Evolutionary conservation across 2,113 vertebrate species (phyloP).

Genomic region (Hiodon tergisus): DNA sequence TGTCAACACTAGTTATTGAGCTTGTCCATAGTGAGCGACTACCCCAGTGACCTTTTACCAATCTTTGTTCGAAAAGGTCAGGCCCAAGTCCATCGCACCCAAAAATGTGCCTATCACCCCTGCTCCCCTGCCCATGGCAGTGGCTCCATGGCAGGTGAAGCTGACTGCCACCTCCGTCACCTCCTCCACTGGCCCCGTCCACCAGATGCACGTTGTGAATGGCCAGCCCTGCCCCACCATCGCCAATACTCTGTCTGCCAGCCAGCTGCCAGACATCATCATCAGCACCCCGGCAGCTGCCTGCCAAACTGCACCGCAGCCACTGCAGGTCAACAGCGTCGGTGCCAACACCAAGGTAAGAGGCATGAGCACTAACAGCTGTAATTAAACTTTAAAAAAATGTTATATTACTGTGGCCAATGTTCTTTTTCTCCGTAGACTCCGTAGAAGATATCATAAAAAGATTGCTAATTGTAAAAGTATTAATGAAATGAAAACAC

Average conservation of each 20-base stretch:
- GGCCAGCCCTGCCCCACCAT: slow-evolving; percentile 80
- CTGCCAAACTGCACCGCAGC: slow-evolving; percentile 74
- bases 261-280: slow-evolving; percentile 90
- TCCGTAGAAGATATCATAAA: slow-evolving; percentile 1
- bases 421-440: too few relatives aligned
- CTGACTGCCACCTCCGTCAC: slow-evolving; percentile 77
- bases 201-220: slow-evolving; percentile 93
- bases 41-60: slow-evolving; percentile 19
- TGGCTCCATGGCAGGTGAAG: slow-evolving; percentile 91
- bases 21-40: slow-evolving; percentile 20
- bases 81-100: slow-evolving; percentile 81
- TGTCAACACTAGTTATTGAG: background rate
- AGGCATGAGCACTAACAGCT: background rate
- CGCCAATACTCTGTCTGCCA: slow-evolving; percentile 77
- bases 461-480: background rate
- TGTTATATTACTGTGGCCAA: too few relatives aligned
- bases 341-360: slow-evolving; percentile 83
- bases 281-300: slow-evolving; percentile 78
- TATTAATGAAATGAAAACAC: background rate
- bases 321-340: slow-evolving; percentile 93
- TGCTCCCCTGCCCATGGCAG: slow-evolving; percentile 92
- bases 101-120: slow-evolving; percentile 95
- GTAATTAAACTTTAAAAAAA: background rate
- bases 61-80: slow-evolving; percentile 64
- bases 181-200: slow-evolving; percentile 83